Evolutionary conservation across 2,113 vertebrate species (phyloP).

Genomic region (Sebastes schlegelii): DNA sequence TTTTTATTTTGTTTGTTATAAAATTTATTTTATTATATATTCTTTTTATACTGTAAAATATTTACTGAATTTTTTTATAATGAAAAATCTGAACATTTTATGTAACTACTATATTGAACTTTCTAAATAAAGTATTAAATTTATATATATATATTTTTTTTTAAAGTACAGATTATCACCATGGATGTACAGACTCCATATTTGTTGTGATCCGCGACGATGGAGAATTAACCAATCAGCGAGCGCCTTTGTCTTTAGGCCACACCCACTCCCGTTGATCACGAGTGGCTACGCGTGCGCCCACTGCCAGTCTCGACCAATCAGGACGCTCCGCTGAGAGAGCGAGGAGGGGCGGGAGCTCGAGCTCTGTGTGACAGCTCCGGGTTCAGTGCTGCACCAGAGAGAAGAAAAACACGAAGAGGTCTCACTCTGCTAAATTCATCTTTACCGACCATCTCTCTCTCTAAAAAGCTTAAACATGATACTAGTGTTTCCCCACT

Average conservation of each 20-base stretch:
- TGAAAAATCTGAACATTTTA: no score
- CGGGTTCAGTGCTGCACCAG: conserved; percentile 43
- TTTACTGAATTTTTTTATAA: no score
- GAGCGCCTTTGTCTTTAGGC: rapidly evolving
- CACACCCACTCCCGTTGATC: conserved; percentile 53
- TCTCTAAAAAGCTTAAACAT: not conserved
- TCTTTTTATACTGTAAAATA: no score
- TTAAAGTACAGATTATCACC: not conserved
- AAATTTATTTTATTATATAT: no score
- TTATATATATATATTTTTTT: no score
- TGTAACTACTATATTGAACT: no score
- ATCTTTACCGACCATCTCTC: not conserved
- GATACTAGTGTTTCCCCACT: no score
- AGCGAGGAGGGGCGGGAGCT: conserved; percentile 48
- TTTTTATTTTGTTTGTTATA: no score
- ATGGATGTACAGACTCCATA: conserved; percentile 15
- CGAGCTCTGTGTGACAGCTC: conserved; percentile 57
- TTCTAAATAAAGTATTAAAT: no score
- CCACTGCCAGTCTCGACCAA: conserved; percentile 50
- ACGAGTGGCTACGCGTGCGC: conserved; percentile 72
- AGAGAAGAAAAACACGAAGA: conserved; percentile 21
- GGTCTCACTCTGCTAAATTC: conserved; percentile 41
- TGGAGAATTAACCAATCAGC: conserved; percentile 56
- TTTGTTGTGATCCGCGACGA: conserved; percentile 62
- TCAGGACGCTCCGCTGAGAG: conserved; percentile 56